phyloP scores from a whole-genome alignment of 2,888 invertebrate species.

The Chorisops tibialis region DNA sequence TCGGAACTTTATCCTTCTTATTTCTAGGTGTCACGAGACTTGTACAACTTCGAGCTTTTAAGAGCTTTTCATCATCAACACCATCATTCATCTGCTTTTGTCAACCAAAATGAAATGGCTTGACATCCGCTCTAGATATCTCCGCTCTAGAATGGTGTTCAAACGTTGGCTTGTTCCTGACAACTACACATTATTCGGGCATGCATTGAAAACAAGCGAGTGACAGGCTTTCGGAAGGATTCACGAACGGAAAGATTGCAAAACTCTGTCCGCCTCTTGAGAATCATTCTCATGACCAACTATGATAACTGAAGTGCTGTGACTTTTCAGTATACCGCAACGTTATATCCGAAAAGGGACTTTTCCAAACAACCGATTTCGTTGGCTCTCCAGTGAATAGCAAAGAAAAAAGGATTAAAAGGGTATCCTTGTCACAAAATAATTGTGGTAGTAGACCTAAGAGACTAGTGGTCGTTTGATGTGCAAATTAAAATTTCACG shows the following conservation, averaged over 20 bases:
- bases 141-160: neutral
- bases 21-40: neutral
- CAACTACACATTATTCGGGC: neutral
- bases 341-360: neutral
- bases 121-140: conserved; percentile 8
- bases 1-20: too few species aligned
- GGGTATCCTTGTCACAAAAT: conserved; percentile 26
- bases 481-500: conserved; percentile 30
- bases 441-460: conserved; percentile 20
- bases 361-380: conserved; percentile 28
- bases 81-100: conserved; percentile 4
- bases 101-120: conserved; percentile 20
- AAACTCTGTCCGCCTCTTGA: neutral
- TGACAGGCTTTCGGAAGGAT: neutral
- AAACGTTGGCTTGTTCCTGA: neutral
- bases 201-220: neutral
- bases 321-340: neutral
- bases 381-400: conserved; percentile 5
- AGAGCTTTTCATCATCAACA: conserved; percentile 20
- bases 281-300: neutral
- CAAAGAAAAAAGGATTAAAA: conserved; percentile 26
- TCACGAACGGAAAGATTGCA: neutral
- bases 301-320: neutral
- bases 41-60: conserved; percentile 18
- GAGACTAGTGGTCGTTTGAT: conserved; percentile 28